Conservation (phyloP, 1,140 invertebrate genomes). For the Papilio dardanus region DNA sequence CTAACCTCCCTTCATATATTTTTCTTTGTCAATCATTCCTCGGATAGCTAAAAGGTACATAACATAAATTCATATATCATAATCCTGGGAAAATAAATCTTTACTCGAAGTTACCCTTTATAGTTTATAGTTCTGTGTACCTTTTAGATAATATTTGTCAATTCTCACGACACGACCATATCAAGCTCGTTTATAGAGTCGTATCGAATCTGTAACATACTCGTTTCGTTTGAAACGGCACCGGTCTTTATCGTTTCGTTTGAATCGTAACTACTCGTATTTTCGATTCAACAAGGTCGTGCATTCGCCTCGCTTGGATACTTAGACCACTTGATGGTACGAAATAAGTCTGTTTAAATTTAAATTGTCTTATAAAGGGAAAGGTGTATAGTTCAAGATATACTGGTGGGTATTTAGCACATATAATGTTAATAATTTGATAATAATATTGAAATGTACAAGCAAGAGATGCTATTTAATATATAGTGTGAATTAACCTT, state of each 20-base stretch:
- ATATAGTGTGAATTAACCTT: neutral
- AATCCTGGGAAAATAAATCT: conserved; percentile 17
- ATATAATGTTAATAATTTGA: neutral
- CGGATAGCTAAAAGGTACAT: neutral
- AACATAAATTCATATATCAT: neutral
- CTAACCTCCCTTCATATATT: neutral
- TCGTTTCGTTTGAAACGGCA: conserved; percentile 25
- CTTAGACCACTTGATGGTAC: neutral
- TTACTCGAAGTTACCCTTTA: conserved; percentile 7
- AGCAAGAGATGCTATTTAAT: neutral
- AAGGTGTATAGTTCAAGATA: conserved; percentile 8
- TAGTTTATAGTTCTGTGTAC: neutral
- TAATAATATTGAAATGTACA: neutral
- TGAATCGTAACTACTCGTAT: conserved; percentile 30
- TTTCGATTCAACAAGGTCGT: conserved; percentile 51
- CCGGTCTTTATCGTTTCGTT: conserved; percentile 37
- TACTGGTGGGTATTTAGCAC: conserved; percentile 5
- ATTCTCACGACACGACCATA: conserved; percentile 10
- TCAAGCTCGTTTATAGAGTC: neutral
- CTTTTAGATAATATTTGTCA: conserved; percentile 7
- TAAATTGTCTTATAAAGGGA: neutral
- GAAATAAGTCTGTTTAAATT: neutral
- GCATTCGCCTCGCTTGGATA: conserved; percentile 46
- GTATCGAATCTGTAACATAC: conserved; percentile 16
- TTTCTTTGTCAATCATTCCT: neutral